These are phyloP conservation scores for Yponomeuta evonymella DNA, from an alignment of 2,888 invertebrate genomes.

Conservation along the genomic window DNA sequence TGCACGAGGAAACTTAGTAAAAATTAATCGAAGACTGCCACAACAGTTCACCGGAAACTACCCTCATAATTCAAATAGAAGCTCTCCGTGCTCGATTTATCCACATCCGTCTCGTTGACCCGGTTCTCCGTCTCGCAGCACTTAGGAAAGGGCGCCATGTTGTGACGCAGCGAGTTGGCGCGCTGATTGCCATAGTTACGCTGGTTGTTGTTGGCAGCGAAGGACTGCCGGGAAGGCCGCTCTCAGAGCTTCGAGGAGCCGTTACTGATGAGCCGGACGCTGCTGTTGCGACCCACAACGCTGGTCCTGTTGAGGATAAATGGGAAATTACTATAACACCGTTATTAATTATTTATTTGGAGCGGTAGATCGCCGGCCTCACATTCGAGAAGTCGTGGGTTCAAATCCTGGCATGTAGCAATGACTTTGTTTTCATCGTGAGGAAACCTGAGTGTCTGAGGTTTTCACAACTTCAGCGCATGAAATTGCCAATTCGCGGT, in stretches of 20 bases:
- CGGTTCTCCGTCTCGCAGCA: slow-evolving; percentile 60
- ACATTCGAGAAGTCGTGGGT: too few species aligned
- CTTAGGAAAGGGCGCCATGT: slow-evolving; percentile 55
- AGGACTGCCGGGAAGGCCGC: slow-evolving; percentile 41
- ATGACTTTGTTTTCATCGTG: too few species aligned
- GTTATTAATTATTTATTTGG: too few species aligned
- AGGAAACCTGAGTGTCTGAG: too few species aligned
- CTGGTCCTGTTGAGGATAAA: slow-evolving; percentile 8
- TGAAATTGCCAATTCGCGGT: too few species aligned
- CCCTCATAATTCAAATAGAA: slow-evolving; percentile 47
- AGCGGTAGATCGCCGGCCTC: too few species aligned
- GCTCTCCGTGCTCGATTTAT: slow-evolving; percentile 51
- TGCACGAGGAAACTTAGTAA: not conserved
- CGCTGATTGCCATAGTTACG: slow-evolving; percentile 51
- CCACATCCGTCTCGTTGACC: slow-evolving; percentile 37
- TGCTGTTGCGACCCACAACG: slow-evolving; percentile 57
- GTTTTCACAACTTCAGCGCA: too few species aligned
- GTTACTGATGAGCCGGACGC: slow-evolving; percentile 61
- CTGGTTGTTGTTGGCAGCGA: slow-evolving; percentile 48
- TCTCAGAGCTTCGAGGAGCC: slow-evolving; percentile 69
- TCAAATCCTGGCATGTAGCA: too few species aligned
- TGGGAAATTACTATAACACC: not conserved
- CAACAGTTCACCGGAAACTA: slow-evolving; percentile 17
- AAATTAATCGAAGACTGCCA: not conserved
- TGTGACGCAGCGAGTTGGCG: slow-evolving; percentile 44